Base-by-base conservation (phyloP, 2,888 invertebrate genomes). In the Imbricaverruca yamaguchii region DNA sequence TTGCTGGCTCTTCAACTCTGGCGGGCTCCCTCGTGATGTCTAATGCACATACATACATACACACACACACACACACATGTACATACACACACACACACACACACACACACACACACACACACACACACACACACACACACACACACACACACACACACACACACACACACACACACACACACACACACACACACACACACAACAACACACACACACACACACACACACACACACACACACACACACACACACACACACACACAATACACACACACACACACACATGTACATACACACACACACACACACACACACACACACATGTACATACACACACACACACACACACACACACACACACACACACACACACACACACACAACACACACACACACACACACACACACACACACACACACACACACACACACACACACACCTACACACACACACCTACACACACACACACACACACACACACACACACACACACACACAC, bases 71-170 rank as follows among this genome's bases (percentile, higher is more conserved):
- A 80, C 55, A 80, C 53, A 39, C n/a, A 61, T 57, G 39, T 56
- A 80, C 80, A 80, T 65, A 80, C 80, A 80, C 69, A 80, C 69
- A 69, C 80, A 80, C 80, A 69, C 55, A 80, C 80, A 80, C 80
- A 67, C 65, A 69, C 80, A 80, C 80, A 65, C 80, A 80, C 69
- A 53, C 56, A 80, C 67, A 53, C 80, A 80, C 67, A 67, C 80
- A 69, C 55, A 39, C 80, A 80, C 80, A 61, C 57, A 80, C 80
- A 61, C 23, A 80, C 61, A 56, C 18, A 13, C 53, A 61, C 53
- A 23, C 23, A 13, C 23, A n/a, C 10, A 63, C 23, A 25, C 67
- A 53, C 3, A 55, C 0, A 63, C n/a, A 63, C 80, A n/a, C 56
- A 67, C 55, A 25, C 53, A 55, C 55, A 67, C 67, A 63, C 55